Percentiles rank a stretch among this genome's conserved stretches.
phyloP scores from a whole-genome alignment of 2,888 invertebrate genomes.

The Villa cingulata region DNA sequence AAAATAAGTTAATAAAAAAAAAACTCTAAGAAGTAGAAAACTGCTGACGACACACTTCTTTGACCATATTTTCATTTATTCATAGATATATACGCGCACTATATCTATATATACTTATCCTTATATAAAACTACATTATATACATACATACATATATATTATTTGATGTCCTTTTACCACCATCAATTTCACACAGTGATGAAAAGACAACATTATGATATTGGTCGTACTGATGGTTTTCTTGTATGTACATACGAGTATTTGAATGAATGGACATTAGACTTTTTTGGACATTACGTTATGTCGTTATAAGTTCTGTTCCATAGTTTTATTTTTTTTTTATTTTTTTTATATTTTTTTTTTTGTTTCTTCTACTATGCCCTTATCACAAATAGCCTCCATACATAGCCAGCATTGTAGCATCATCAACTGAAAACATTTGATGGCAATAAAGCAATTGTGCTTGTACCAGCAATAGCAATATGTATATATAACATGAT shows the following conservation, averaged over 20 bases:
- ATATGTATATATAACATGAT: too few relatives aligned
- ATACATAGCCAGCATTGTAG: not conserved
- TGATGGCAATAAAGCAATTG: slow-evolving; percentile 7
- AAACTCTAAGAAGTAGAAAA: not conserved
- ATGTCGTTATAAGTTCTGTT: slow-evolving; percentile 4
- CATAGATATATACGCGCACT: too few relatives aligned
- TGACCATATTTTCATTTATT: not conserved
- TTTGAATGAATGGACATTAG: not conserved
- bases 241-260: too few relatives aligned
- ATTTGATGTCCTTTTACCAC: too few relatives aligned
- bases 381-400: too few relatives aligned
- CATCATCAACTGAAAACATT: not conserved
- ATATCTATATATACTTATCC: too few relatives aligned
- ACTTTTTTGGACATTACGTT: not conserved
- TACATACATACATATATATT: too few relatives aligned
- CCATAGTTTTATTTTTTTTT: not conserved
- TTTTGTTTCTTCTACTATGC: too few relatives aligned
- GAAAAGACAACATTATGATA: not conserved
- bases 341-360: too few relatives aligned
- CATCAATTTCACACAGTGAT: too few relatives aligned
- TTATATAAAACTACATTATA: too few relatives aligned
- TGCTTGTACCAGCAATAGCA: not conserved
- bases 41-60: slow-evolving; percentile 8
- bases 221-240: not conserved
- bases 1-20: not conserved